Evolutionary conservation across 2,797 vertebrate genomes (phyloP), one percentile per base, ranked within the genome.

Genomic region (Chromobotia macracanthus): DNA sequence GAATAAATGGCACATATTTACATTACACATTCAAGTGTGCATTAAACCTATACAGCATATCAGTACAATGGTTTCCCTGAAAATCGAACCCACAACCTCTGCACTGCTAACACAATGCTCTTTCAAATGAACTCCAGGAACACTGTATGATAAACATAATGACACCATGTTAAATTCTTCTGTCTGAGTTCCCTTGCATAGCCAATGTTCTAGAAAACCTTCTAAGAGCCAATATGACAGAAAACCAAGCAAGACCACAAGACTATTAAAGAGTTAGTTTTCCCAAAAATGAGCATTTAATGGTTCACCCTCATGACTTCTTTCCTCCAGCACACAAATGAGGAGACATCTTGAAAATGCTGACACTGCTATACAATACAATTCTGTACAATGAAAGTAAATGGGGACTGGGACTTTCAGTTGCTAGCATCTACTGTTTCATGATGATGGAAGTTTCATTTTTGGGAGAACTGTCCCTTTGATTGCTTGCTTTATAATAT

Each of bases 161-260:
- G 4, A 28, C 28, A 28, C 4, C 4, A 31, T 31, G 31, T 1
- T 21, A 23, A 15, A 18, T 51, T 53, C 46, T 12, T 51, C 8
- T 75, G n/a, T 12, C 3, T 7, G 18, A 64, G 46, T 53, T 28
- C 25, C 55, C 48, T 10, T 21, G 31, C 50, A 50, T 28, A 31
- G 13, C 15, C 58, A 61, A 61, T 61, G 58, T 61, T 31, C 23
- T 61, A 61, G 5, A 28, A 61, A 61, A 31, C 6, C 25, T 3
- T 19, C 16, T 67, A 46, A 44, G 15, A 67, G 50, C 51, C 25
- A 50, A 50, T 51, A 70, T 61, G 13, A 9, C n/a, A 41, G 15
- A 38, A 60, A 61, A 58, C 21, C 12, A 58, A 58, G 19, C 12
- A 58, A 56, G 51, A 55, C 51, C 31, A 66, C 25, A 75, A 19